Base-by-base conservation (phyloP, 1,140 invertebrate species). In the Drosophila teissieri region DNA sequence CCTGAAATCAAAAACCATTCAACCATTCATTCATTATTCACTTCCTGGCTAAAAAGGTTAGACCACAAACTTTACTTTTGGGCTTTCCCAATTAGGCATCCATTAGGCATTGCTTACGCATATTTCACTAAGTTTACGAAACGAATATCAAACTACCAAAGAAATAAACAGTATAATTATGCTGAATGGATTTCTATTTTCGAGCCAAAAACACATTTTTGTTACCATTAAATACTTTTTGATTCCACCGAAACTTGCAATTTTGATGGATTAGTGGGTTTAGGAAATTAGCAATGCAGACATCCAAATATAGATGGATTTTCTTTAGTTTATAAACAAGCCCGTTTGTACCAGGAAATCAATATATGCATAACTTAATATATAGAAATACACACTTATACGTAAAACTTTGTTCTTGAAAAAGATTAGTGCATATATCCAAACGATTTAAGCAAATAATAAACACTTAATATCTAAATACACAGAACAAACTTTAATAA, bases 361-460 rank as follows among this genome's bases (percentile, higher is more conserved):
- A 27, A 7, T 40, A 15, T 34, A 37, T 52, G 31, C 60, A 12
- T 45, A 48, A 24, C 31, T n/a, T 27, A 48, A 64, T 17, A 64
- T 44, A 60, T 24, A 24, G 10, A 45, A n/a, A 44, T 36, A 44
- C 22, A 64, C 14, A 60, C 27, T 42, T 22, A 31, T 64, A 65
- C 58, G 49, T 56, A 56, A 69, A 39, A 19, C 51, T 55, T 54
- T 57, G 65, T 70, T 70, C 64, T 54, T 45, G 42, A 42, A 68
- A 57, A 53, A 45, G 44, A 48, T 40, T 69, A 69, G 24, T 69
- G 48, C 64, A 55, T 54, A 24, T 69, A 68, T 37, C 67, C 54
- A 46, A 44, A 31, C 4, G 24, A 45, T 19, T 19, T 17, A 45
- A 45, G 11, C 42, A 19, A 19, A 19, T 19, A 45, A 45, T 11